These are phyloP conservation scores for Drosophila biarmipes DNA, from an alignment of 1,140 invertebrate species.

Conservation along the genomic window DNA sequence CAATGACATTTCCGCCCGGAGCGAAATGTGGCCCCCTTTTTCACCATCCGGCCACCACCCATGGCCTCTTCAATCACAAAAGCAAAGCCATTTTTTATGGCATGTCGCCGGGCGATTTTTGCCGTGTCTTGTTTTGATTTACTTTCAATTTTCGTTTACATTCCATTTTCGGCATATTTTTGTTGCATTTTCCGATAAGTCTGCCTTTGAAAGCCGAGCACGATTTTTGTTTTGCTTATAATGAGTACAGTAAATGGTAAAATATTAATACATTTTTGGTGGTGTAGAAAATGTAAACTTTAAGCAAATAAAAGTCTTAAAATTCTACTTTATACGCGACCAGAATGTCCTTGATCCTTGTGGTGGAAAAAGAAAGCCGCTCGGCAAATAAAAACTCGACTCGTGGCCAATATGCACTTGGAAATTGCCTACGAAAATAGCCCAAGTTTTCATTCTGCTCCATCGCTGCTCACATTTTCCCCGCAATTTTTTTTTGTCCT, in stretches of 20 bases:
- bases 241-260: background rate
- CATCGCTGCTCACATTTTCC: slow-evolving; percentile 2
- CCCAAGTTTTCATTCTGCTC: slow-evolving; percentile 29
- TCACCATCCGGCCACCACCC: slow-evolving; percentile 9
- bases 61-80: slow-evolving; percentile 55
- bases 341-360: background rate
- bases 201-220: background rate
- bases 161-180: slow-evolving; percentile 19
- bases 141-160: slow-evolving; percentile 25
- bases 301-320: too few relatives aligned
- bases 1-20: slow-evolving; percentile 65
- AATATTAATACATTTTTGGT: too few relatives aligned
- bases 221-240: background rate
- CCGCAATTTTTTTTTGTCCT: background rate
- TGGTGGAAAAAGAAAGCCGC: background rate
- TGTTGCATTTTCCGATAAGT: background rate
- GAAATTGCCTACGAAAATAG: slow-evolving; percentile 35
- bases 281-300: too few relatives aligned
- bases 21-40: slow-evolving; percentile 14
- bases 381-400: background rate
- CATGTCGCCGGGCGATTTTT: slow-evolving; percentile 54
- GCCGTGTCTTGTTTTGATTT: slow-evolving; percentile 56
- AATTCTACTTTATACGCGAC: background rate
- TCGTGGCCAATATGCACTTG: slow-evolving; percentile 1
- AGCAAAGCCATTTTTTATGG: slow-evolving; percentile 67